phyloP scores from a whole-genome alignment of 1,140 invertebrate species.

The Drosophila sp. region DNA sequence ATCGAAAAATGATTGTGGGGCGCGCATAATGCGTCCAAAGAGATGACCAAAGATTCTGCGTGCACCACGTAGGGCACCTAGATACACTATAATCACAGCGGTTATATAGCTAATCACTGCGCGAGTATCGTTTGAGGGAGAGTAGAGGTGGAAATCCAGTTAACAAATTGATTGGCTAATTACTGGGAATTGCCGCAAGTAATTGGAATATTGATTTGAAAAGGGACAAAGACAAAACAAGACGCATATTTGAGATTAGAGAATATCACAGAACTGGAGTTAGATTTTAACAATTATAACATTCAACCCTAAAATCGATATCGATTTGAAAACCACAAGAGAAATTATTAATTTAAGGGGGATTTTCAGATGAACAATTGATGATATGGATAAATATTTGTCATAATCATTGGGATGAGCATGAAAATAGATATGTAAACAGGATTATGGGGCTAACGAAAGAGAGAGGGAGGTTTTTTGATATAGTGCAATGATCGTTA shows the following conservation, averaged over 20 bases:
- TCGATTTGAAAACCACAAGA: background rate
- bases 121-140: background rate
- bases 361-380: background rate
- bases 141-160: background rate
- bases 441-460: background rate
- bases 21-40: slow-evolving; percentile 86
- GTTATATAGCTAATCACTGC: slow-evolving; percentile 57
- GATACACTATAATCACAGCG: slow-evolving; percentile 42
- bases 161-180: background rate
- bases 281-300: background rate
- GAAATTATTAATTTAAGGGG: no score
- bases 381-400: background rate
- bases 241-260: slow-evolving; percentile 1
- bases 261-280: background rate
- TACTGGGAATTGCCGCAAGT: background rate
- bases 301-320: background rate
- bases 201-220: background rate
- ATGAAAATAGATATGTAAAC: background rate
- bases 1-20: slow-evolving; percentile 91
- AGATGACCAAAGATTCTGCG: slow-evolving; percentile 78
- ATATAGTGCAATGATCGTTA: slow-evolving; percentile 5
- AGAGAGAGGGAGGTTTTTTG: background rate
- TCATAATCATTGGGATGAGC: background rate
- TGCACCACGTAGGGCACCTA: slow-evolving; percentile 55
- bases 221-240: background rate